Evolutionary conservation across 2,797 vertebrate genomes (phyloP), one percentile per base, ranked within the genome.

Genomic region (Loris lydekkerianus): DNA sequence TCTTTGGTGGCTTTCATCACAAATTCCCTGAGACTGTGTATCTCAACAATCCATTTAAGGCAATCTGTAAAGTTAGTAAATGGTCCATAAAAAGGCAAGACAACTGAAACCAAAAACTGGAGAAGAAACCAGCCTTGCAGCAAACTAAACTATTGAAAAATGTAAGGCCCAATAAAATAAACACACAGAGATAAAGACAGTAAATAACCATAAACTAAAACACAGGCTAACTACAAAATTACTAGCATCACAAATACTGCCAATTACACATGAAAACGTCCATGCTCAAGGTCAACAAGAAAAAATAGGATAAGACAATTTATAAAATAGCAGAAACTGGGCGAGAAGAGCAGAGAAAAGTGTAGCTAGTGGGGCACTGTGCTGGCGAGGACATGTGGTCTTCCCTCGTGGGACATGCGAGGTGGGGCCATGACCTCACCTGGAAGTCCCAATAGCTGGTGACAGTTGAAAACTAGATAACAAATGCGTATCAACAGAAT

Each of bases 71-170:
- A 97, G 89, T 95, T 67, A 97, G 75, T 83, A 93, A 88, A 70
- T 18, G 81, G 76, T 5, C 86, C 91, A 97, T 58, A 95, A 43
- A 84, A 96, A 85, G 75, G 18, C 43, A 37, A 83, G 29, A 78
- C 75, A 90, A 93, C 31, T 37, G 43, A 91, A 92, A 86, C 34
- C n/a, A 93, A 91, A 94, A 80, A 53, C 18, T 58, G 65, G 53
- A 92, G 46, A 92, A 77, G 65, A 96, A 97, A 96, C 72, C 70
- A 93, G 88, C 21, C 89, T 76, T 69, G n/a, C 15, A 81, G 34
- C 46, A 91, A 95, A 94, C 85, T 83, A 86, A 95, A 93, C 86
- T 78, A 94, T 14, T 88, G 61, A 95, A 93, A 95, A 91, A 82
- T 31, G 31, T 14, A 84, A 93, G 37, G 4, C 49, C 29, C 46